phyloP scores from a whole-genome alignment of 2,888 invertebrate species.

The Plutella xylostella region DNA sequence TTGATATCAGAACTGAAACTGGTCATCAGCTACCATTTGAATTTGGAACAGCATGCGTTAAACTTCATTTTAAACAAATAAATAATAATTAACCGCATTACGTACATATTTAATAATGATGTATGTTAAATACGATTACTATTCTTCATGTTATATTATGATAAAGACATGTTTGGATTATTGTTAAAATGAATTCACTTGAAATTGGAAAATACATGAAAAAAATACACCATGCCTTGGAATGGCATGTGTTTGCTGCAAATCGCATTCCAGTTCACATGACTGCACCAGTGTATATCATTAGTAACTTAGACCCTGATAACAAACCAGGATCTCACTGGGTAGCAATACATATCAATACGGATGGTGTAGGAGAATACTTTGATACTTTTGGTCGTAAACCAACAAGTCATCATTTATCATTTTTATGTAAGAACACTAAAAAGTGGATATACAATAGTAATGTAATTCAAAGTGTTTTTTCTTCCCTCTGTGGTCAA shows the following conservation, averaged over 20 bases:
- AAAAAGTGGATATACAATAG: constrained; percentile 2
- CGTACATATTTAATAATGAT: constrained; percentile 7
- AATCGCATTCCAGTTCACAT: constrained; percentile 14
- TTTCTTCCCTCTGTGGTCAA: background rate
- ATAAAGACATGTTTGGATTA: background rate
- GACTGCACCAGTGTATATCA: constrained; percentile 10
- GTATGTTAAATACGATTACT: constrained; percentile 9
- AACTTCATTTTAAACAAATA: constrained; percentile 22
- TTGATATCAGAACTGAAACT: constrained; percentile 26
- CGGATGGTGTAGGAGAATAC: constrained; percentile 11
- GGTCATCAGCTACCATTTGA: constrained; percentile 23
- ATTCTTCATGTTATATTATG: background rate
- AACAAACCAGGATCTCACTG: constrained; percentile 12
- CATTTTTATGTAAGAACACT: constrained; percentile 1
- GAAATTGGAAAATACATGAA: background rate
- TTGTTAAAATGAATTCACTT: background rate
- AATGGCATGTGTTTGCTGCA: constrained; percentile 7
- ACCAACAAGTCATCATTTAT: background rate
- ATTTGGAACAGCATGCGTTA: constrained; percentile 23
- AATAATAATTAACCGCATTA: constrained; percentile 18
- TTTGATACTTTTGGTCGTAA: constrained; percentile 15
- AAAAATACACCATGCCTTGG: background rate
- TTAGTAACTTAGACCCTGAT: constrained; percentile 12
- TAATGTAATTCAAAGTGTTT: background rate
- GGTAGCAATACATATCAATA: constrained; percentile 14